phyloP scores from a whole-genome alignment of 2,888 invertebrate species.

The Exephanes ischioxanthus region DNA sequence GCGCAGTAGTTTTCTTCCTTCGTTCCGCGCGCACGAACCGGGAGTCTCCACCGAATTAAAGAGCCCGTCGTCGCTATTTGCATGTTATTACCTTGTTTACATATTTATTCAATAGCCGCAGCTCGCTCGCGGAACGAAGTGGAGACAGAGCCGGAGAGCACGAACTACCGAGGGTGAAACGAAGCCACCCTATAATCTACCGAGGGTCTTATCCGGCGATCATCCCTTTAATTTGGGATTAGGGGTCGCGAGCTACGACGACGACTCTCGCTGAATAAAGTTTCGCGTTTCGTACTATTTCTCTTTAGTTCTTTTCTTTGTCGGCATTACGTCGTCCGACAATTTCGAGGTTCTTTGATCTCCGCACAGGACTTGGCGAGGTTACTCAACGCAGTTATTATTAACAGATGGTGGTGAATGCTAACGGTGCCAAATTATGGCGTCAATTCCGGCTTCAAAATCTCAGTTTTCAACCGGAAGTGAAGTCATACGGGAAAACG shows the following conservation, averaged over 20 bases:
- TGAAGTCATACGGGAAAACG: no score
- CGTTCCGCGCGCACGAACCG: conserved; percentile 15
- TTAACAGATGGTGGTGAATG: background rate
- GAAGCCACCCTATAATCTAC: conserved; percentile 66
- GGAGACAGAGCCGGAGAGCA: background rate
- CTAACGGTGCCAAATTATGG: background rate
- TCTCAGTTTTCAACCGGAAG: no score
- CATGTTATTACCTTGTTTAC: conserved; percentile 84
- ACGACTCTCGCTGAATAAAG: background rate
- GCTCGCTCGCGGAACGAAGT: conserved; percentile 30
- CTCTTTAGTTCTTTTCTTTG: background rate
- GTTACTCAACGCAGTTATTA: background rate
- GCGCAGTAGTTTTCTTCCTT: background rate
- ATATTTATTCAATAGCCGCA: conserved; percentile 79
- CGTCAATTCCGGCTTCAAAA: no score
- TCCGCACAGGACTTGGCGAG: background rate
- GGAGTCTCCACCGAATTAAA: conserved; percentile 63
- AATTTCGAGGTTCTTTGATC: conserved; percentile 25
- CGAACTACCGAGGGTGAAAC: conserved; percentile 63
- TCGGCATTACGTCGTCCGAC: background rate
- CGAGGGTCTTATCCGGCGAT: conserved; percentile 58
- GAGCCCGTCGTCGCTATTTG: conserved; percentile 79
- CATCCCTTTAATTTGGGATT: conserved; percentile 76
- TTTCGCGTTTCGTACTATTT: conserved; percentile 4
- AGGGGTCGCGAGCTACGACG: conserved; percentile 59